Evolutionary conservation across 1,140 invertebrate species (phyloP).

Genomic region (Holotrichia oblita): DNA sequence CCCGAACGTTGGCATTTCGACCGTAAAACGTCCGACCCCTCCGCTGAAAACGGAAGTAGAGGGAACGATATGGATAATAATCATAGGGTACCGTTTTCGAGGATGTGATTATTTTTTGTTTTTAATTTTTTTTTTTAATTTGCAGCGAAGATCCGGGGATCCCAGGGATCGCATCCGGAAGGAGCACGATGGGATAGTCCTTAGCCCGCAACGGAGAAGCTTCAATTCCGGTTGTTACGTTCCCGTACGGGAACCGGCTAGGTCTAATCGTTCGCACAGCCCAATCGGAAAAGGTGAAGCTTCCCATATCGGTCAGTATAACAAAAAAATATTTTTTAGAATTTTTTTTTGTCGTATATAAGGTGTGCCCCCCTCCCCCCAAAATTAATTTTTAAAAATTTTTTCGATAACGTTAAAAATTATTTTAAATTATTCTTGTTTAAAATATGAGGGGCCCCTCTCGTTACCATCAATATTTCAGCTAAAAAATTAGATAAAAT

Average conservation of each 20-base stretch:
- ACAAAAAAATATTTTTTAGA: too few species aligned
- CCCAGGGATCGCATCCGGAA: constrained; percentile 82
- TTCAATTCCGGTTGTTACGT: constrained; percentile 86
- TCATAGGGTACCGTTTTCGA: background rate
- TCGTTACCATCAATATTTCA: background rate
- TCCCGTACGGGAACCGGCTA: constrained; percentile 62
- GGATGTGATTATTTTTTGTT: background rate
- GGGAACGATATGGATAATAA: constrained; percentile 19
- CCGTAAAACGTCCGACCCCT: constrained; percentile 63
- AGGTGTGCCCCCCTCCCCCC: background rate
- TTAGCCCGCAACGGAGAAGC: constrained; percentile 82
- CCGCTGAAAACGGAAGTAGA: constrained; percentile 60
- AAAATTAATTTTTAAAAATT: too few species aligned
- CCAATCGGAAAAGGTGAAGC: constrained; percentile 50
- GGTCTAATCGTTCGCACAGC: constrained; percentile 64
- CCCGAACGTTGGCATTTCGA: constrained; percentile 68
- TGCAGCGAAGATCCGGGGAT: constrained; percentile 72
- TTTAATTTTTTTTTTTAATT: background rate
- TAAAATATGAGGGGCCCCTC: background rate
- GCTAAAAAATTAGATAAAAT: too few species aligned
- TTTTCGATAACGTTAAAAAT: too few species aligned
- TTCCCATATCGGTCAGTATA: constrained; percentile 47
- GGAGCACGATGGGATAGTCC: constrained; percentile 83
- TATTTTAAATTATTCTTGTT: too few species aligned
- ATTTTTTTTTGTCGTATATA: background rate